A percentile compares a stretch with the other conserved stretches of the same genome.
phyloP scores from a whole-genome alignment of 1,140 invertebrate species.

The Pseudachorutes palmiensis region DNA sequence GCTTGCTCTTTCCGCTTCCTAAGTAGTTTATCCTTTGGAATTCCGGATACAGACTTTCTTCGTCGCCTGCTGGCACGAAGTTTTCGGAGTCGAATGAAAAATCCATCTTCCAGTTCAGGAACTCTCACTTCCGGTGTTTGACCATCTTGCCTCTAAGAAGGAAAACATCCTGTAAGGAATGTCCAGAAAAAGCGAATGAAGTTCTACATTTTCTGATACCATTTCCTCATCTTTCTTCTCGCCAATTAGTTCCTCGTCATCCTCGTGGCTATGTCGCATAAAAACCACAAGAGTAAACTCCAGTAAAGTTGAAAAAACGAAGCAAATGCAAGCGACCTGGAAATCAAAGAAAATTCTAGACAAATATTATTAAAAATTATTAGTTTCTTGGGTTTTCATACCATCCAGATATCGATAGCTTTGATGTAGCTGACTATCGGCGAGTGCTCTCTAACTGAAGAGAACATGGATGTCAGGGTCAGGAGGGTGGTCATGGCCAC shows the following conservation, averaged over 20 bases:
- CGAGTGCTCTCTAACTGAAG: conserved; percentile 14
- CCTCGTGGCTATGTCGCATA: neutral
- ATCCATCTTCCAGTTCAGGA: neutral
- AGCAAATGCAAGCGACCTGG: conserved; percentile 61
- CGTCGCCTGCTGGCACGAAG: neutral
- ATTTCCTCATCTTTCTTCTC: neutral
- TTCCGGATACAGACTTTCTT: neutral
- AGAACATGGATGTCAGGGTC: conserved; percentile 4
- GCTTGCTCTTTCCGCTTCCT: neutral
- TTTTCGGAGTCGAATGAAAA: conserved; percentile 3
- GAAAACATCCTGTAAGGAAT: neutral
- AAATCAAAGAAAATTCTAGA: conserved; percentile 47
- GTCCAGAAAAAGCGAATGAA: too few relatives aligned
- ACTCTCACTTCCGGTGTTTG: neutral
- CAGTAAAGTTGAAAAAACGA: conserved; percentile 60
- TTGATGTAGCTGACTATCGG: conserved; percentile 24
- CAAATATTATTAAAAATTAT: neutral
- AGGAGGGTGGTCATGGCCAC: conserved; percentile 7
- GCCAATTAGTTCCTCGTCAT: neutral
- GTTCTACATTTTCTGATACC: too few relatives aligned
- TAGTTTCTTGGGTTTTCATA: neutral
- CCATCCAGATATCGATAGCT: conserved; percentile 12
- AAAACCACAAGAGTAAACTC: conserved; percentile 55
- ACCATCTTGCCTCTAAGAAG: conserved; percentile 5
- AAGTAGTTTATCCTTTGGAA: neutral